A percentile compares a stretch with the other conserved stretches of the same genome.
These are phyloP conservation scores for Trachelus iudaicus DNA, from an alignment of 2,888 invertebrate species.

Conservation along the genomic window DNA sequence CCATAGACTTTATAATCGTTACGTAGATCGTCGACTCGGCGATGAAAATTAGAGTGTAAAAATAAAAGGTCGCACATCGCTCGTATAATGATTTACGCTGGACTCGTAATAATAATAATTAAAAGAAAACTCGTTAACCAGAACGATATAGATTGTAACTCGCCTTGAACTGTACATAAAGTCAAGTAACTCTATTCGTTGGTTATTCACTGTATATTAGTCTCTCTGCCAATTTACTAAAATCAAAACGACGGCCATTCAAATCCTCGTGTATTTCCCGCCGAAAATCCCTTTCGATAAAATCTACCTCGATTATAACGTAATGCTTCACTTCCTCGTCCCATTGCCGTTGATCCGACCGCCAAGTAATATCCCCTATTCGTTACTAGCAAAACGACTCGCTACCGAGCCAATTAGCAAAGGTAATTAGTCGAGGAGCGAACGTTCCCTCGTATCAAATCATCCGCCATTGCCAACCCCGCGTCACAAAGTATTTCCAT, in stretches of 20 bases:
- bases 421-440: neutral
- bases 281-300: neutral
- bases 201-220: no score
- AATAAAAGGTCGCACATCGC: neutral
- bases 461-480: neutral
- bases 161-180: slow-evolving; percentile 42
- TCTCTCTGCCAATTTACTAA: neutral
- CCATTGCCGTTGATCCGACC: neutral
- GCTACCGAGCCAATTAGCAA: neutral
- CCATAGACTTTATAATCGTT: neutral
- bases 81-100: neutral
- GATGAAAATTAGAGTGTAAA: neutral
- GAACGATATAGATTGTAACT: slow-evolving; percentile 52
- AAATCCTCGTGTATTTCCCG: neutral
- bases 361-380: neutral
- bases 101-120: neutral
- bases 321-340: neutral
- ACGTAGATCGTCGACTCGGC: neutral
- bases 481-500: neutral
- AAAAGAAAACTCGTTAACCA: slow-evolving; percentile 26
- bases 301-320: neutral
- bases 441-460: neutral
- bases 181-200: neutral
- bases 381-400: neutral
- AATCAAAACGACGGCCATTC: neutral